These are phyloP conservation scores for Diacarnus erythraeanus DNA, from an alignment of 37 sponge, comb jelly and placozoan species.

Conservation along the genomic window DNA sequence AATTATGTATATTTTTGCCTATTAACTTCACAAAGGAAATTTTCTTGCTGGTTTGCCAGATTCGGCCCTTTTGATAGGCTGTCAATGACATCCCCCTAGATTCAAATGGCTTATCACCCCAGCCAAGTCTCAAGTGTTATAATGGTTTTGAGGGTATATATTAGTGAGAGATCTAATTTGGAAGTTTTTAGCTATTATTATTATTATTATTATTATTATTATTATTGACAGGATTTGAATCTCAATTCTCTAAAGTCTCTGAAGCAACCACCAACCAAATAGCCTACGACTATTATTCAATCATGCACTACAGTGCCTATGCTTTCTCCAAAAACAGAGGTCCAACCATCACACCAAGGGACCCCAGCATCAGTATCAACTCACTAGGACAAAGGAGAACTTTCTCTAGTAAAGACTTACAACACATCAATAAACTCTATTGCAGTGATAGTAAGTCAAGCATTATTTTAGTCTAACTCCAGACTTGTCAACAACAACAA, in stretches of 20 bases:
- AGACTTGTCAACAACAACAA: too few species aligned
- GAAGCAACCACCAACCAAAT: constrained; percentile 61
- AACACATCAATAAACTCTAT: constrained; percentile 66
- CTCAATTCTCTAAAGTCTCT: constrained; percentile 53
- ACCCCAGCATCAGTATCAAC: not conserved
- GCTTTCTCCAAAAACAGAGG: constrained; percentile 73
- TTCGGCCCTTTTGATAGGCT: too few species aligned
- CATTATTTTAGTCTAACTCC: too few species aligned
- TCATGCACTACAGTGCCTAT: constrained; percentile 78
- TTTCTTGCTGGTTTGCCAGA: too few species aligned
- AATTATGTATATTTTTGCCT: too few species aligned
- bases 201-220: not conserved
- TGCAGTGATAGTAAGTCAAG: not conserved
- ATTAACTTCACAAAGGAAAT: too few species aligned
- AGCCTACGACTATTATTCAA: constrained; percentile 67
- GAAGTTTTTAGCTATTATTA: not conserved
- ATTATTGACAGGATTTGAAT: constrained; percentile 36
- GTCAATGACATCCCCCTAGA: too few species aligned
- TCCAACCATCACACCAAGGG: constrained; percentile 53
- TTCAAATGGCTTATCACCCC: too few species aligned
- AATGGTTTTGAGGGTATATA: too few species aligned
- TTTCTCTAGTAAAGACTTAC: constrained; percentile 43
- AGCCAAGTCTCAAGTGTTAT: too few species aligned
- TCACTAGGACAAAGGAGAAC: constrained; percentile 63
- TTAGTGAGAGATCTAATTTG: too few species aligned